phyloP scores from a whole-genome alignment of 2,113 vertebrate species.

The Peucedramus taeniatus region DNA sequence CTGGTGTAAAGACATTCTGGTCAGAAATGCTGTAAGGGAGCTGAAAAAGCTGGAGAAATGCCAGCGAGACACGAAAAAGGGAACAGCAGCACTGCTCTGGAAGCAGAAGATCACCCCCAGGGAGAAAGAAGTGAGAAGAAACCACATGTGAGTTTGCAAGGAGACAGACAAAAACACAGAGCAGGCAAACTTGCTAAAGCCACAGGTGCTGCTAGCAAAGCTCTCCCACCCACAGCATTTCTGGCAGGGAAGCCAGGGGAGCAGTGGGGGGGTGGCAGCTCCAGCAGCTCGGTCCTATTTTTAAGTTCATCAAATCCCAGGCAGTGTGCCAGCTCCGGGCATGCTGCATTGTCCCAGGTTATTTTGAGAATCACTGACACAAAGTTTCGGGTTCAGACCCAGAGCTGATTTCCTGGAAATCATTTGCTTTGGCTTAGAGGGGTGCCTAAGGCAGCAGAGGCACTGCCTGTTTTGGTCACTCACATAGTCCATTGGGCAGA shows the following conservation, averaged over 20 bases:
- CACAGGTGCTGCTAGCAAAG: neutral
- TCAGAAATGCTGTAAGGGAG: neutral
- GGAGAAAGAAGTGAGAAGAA: neutral
- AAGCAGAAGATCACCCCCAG: fast-evolving
- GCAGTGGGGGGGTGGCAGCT: fast-evolving
- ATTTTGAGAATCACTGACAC: neutral
- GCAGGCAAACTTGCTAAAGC: neutral
- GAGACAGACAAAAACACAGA: neutral
- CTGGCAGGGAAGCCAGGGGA: neutral
- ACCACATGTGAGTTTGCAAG: neutral
- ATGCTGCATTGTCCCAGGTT: fast-evolving
- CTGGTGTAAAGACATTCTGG: neutral
- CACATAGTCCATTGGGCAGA: fast-evolving
- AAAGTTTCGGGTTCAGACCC: fast-evolving
- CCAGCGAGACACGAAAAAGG: fast-evolving
- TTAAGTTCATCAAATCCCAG: neutral
- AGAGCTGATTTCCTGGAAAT: neutral
- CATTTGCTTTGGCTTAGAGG: neutral
- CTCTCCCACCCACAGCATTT: neutral
- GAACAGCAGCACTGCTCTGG: neutral
- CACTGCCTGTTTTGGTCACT: fast-evolving
- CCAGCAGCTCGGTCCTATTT: neutral
- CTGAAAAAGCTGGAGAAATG: neutral
- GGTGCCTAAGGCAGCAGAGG: fast-evolving
- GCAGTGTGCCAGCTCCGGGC: fast-evolving